A percentile compares a stretch with the other conserved stretches of the same genome.
Evolutionary conservation across 2,888 invertebrate species (phyloP).

Genomic region (Buathra laborator): DNA sequence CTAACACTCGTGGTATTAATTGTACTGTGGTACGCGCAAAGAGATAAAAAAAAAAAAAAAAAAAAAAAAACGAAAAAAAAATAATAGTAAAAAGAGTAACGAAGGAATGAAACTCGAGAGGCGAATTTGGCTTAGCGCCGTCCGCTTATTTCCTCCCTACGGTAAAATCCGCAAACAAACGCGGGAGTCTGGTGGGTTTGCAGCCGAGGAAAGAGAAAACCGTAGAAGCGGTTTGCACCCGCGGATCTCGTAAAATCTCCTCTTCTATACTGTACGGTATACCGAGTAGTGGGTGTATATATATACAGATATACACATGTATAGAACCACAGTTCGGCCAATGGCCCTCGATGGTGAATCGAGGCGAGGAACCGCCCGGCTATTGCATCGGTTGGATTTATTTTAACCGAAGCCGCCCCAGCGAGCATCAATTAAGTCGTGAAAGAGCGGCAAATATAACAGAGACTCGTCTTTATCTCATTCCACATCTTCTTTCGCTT

Average conservation of each 20-base stretch:
- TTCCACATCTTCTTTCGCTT: conserved; percentile 18
- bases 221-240: conserved; percentile 20
- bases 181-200: background rate
- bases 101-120: conserved; percentile 27
- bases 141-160: conserved; percentile 43
- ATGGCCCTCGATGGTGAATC: conserved; percentile 23
- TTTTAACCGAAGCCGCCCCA: conserved; percentile 21
- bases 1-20: conserved; percentile 60
- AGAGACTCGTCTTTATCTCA: background rate
- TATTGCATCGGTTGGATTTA: conserved; percentile 31
- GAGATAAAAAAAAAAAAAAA: background rate
- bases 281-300: background rate
- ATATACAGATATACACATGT: background rate
- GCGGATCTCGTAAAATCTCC: conserved; percentile 55
- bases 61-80: conserved; percentile 2
- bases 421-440: conserved; percentile 55
- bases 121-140: conserved; percentile 48
- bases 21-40: conserved; percentile 50
- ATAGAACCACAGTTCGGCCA: conserved; percentile 11
- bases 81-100: conserved; percentile 36
- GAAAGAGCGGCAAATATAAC: conserved; percentile 43
- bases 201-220: conserved; percentile 7
- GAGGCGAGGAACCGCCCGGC: conserved; percentile 18
- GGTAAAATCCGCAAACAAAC: conserved; percentile 60
- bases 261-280: conserved; percentile 23